These are phyloP conservation scores for Batillaria attramentaria DNA, from an alignment of 1,140 invertebrate species.

Conservation along the genomic window DNA sequence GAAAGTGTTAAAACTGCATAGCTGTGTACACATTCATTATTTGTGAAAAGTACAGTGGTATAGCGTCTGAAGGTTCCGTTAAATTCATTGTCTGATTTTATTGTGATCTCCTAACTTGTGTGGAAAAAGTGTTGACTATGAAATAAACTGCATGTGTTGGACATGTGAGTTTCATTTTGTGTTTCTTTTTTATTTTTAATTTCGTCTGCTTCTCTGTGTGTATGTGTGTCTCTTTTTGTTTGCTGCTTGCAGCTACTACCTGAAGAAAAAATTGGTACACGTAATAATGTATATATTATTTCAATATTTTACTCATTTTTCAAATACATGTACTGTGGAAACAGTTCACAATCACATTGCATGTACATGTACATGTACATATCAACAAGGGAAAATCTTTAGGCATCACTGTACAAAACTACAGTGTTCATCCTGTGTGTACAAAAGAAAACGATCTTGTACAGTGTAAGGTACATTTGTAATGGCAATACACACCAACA, in stretches of 20 bases:
- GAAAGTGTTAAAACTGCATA: not conserved
- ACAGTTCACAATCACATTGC: not conserved
- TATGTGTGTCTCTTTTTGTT: not conserved
- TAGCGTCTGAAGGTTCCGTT: not conserved
- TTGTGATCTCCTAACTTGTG: not conserved
- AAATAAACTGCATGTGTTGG: not conserved
- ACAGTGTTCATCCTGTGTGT: not conserved
- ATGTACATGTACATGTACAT: not conserved
- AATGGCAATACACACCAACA: not conserved
- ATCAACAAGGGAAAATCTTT: not conserved
- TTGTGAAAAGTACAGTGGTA: not conserved
- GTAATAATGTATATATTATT: not conserved
- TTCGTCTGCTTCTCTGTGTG: no score
- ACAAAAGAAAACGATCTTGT: not conserved
- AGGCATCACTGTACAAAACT: not conserved
- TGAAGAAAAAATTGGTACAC: not conserved
- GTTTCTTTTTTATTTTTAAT: no score
- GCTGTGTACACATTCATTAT: not conserved
- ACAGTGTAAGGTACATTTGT: not conserved
- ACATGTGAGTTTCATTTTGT: not conserved
- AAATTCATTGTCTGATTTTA: not conserved
- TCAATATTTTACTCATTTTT: not conserved
- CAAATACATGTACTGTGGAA: no score
- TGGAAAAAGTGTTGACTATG: not conserved
- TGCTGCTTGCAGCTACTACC: not conserved